Evolutionary conservation across 2,888 invertebrate species (phyloP).

Genomic region (Megaustenia siamemsis): DNA sequence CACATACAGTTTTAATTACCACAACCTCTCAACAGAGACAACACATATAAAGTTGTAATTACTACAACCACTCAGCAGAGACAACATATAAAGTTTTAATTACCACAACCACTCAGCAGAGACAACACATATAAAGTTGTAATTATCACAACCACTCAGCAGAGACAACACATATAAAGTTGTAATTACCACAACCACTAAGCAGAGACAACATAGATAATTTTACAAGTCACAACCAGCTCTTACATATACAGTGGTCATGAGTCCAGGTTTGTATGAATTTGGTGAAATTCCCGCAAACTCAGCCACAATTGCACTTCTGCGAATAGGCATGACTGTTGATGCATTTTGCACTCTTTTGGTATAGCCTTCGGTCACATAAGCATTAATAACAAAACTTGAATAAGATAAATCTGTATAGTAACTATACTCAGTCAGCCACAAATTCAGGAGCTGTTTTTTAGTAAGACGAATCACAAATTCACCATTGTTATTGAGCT

Average conservation of each 20-base stretch:
- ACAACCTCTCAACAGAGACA: too few relatives aligned
- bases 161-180: too few relatives aligned
- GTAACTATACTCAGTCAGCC: background rate
- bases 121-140: too few relatives aligned
- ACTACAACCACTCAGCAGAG: too few relatives aligned
- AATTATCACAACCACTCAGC: too few relatives aligned
- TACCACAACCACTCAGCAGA: too few relatives aligned
- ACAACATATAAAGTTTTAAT: too few relatives aligned
- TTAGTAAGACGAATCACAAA: background rate
- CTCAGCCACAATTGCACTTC: background rate
- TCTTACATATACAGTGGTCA: constrained; percentile 42
- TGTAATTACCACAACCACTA: too few relatives aligned
- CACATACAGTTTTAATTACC: too few relatives aligned
- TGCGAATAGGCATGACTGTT: background rate
- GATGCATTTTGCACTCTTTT: background rate
- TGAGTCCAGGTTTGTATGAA: constrained; percentile 42
- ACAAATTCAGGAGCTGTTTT: background rate
- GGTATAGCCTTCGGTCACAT: constrained; percentile 43
- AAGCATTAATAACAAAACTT: constrained; percentile 18
- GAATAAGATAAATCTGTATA: background rate
- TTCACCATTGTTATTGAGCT: constrained; percentile 42
- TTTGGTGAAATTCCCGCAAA: constrained; percentile 31
- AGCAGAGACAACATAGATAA: too few relatives aligned
- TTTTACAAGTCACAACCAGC: too few relatives aligned
- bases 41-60: too few relatives aligned